Evolutionary conservation across 2,113 vertebrate species (phyloP).

Genomic region (Chloroceryle aenea): DNA sequence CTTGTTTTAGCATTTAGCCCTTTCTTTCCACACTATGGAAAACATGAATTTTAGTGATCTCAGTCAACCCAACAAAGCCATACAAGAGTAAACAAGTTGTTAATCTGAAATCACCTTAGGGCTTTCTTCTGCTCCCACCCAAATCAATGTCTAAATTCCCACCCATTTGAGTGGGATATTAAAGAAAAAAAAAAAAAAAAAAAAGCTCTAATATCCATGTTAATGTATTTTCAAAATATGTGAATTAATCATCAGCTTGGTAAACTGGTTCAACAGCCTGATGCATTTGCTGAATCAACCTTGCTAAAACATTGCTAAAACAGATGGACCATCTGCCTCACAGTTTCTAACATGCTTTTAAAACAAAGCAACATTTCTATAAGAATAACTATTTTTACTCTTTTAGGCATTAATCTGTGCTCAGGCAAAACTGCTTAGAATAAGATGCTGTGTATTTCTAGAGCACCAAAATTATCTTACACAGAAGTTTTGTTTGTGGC

Average conservation of each 20-base stretch:
- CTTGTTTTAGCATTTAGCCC: background rate
- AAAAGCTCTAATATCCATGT: slow-evolving; percentile 49
- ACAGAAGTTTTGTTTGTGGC: background rate
- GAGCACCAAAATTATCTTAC: background rate
- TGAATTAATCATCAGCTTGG: slow-evolving; percentile 56
- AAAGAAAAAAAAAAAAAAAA: slow-evolving; percentile 37
- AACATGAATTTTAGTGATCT: background rate
- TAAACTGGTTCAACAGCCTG: slow-evolving; percentile 60
- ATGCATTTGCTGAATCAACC: slow-evolving; percentile 64
- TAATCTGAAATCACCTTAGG: slow-evolving; percentile 34
- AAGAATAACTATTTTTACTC: background rate
- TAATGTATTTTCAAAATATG: slow-evolving; percentile 62
- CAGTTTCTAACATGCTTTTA: slow-evolving; percentile 6
- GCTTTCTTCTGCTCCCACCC: slow-evolving; percentile 24
- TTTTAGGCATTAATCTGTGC: background rate
- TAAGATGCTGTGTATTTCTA: background rate
- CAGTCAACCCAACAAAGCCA: background rate
- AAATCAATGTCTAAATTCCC: slow-evolving; percentile 51
- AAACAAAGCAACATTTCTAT: slow-evolving; percentile 26
- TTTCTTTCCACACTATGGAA: background rate
- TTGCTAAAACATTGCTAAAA: slow-evolving; percentile 39
- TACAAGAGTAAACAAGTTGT: slow-evolving; percentile 51
- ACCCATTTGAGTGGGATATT: slow-evolving; percentile 44
- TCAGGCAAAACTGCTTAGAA: background rate
- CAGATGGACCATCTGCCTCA: slow-evolving; percentile 39